Evolutionary conservation across 1,140 invertebrate species (phyloP), one percentile per base, ranked within the genome.

Genomic region (Drosophila bocqueti): DNA sequence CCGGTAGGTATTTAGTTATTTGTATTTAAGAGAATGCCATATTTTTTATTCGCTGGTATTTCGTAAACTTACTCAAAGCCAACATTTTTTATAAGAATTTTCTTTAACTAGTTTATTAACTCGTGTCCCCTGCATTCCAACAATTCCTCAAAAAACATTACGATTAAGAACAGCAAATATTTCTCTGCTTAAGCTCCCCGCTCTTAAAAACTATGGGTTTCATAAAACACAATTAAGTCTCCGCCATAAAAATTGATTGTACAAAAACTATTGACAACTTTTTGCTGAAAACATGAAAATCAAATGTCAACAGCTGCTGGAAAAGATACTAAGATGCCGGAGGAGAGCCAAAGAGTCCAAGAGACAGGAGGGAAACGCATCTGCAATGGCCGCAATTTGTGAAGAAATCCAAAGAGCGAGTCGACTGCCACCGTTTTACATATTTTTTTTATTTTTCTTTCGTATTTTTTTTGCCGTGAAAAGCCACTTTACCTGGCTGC

Each of bases 341-440:
- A 55, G 31, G 7, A 60, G 42, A 42, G n/a, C 18, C 36, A n/a
- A 57, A 38, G 26, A n/a, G 10, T 7, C 29, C n/a, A 34, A 34
- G 65, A n/a, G 69, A 6, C 50, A 31, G 24, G 55, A 31, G 54
- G 31, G 43, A 55, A 69, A 69, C 29, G n/a, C 64, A 68, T 77
- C 75, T 77, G 74, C 75, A 62, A 69, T 62, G 64, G 75, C 75
- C 75, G 57, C 75, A 78, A 78, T 57, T 71, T 78, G 71, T 74
- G 74, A 77, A 57, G 64, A 78, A 78, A 77, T 77, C 65, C 34
- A 38, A 52, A 76, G 60, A 66, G n/a, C 55, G 29, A 58, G 69
- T 29, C 40, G 36, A 49, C 29, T 40, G 71, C 49, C 49, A 58
- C 55, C 38, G 55, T n/a, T 66, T 49, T 65, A 40, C 59, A 59